Evolutionary conservation across 1,140 invertebrate species (phyloP).

Genomic region (Aphaenogaster rudis): DNA sequence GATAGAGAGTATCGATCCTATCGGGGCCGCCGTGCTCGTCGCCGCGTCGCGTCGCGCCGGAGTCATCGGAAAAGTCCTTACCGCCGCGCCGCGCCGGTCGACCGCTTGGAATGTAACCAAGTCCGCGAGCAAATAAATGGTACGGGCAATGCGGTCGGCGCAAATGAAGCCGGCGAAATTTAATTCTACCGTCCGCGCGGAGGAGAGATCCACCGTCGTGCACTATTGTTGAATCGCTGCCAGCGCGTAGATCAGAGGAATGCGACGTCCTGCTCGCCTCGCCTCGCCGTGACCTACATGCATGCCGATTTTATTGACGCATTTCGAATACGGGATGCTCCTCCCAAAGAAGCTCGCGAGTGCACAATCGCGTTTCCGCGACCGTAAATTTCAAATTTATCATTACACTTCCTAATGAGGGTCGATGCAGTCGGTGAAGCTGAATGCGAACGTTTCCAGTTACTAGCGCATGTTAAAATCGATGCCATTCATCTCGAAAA

Average conservation of each 20-base stretch:
- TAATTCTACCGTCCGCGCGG: conserved; percentile 66
- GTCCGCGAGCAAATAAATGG: conserved; percentile 71
- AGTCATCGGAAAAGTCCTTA: conserved; percentile 51
- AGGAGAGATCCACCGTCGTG: not conserved
- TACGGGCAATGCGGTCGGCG: conserved; percentile 47
- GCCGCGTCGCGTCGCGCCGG: not conserved
- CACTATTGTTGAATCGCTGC: conserved; percentile 75
- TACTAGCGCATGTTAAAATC: conserved; percentile 9
- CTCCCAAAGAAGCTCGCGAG: not conserved
- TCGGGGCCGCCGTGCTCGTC: not conserved
- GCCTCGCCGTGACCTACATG: conserved; percentile 76
- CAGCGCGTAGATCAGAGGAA: conserved; percentile 73
- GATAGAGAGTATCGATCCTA: conserved; percentile 56
- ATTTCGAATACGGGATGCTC: conserved; percentile 45
- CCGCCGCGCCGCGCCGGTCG: conserved; percentile 24
- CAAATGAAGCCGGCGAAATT: conserved; percentile 75
- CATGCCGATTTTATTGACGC: conserved; percentile 74
- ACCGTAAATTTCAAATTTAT: conserved; percentile 40
- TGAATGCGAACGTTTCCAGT: not conserved
- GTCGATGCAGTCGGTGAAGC: not conserved
- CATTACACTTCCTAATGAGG: conserved; percentile 30
- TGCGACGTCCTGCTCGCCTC: conserved; percentile 35
- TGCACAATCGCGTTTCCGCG: conserved; percentile 27
- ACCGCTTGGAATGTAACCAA: conserved; percentile 74
- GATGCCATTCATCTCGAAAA: conserved; percentile 27